Base-by-base conservation (phyloP, 2,797 vertebrate species). In the Neomorphus geoffroyi region DNA sequence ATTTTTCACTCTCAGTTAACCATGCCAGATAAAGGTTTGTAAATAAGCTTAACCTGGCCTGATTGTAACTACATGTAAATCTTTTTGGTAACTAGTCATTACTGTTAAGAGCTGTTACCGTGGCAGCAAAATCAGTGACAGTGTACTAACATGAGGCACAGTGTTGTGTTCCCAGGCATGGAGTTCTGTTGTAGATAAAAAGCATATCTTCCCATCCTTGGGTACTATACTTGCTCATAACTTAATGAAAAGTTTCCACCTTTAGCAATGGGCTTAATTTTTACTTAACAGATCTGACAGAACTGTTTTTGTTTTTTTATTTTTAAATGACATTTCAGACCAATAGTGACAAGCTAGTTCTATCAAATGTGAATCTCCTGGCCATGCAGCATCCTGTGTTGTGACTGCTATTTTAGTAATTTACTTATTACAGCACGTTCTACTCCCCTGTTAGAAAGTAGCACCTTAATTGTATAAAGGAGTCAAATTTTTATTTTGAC, bases 1-100 rank as follows among this genome's bases (percentile, higher is more conserved):
- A 64, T 41, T 64, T 94, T 93, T 88, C 90, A 86, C 83, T 71
- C 73, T 77, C n/a, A 18, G 21, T 80, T 83, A 67, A 32, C 50
- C 32, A 5, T 27, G 53, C 23, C 18, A 72, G 33, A 50, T 83
- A 24, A 24, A 91, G 71, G 26, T 53, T 51, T 71, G 32, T 67
- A 71, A 58, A 39, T 50, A n/a, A n/a, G 11, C 16, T 88, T 69
- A 64, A 61, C 6, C 48, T 48, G 3, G 4, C 32, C 7, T 48
- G 32, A 7, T 43, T 64, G 9, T 58, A 78, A 53, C 37, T 57
- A 33, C 19, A 7, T 3, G 3, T 21, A 39, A 35, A 19, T 54
- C 7, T 30, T 26, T 48, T 30, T 7, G 32, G 11, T 18, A 22
- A 41, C 28, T 45, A 45, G 41, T 51, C 12, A 12, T 50, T 69